Evolutionary conservation across 2,797 vertebrate species (phyloP).

Genomic region (Phataginus tetradactyla): DNA sequence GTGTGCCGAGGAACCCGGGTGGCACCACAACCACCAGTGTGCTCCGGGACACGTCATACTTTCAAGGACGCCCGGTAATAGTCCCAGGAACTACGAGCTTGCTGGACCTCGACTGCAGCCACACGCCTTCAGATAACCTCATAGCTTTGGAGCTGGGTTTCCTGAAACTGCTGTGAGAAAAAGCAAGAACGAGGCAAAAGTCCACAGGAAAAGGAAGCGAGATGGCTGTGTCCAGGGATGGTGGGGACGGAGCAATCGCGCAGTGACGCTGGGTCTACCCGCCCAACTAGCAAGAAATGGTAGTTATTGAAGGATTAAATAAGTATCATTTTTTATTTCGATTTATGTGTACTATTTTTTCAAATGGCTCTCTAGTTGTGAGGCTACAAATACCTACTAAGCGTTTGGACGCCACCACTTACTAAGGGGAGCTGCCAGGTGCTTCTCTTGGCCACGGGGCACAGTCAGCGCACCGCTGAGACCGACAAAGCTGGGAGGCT

Average conservation of each 20-base stretch:
- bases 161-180: not conserved
- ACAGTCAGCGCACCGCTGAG: too few species aligned
- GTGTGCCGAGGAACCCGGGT: not conserved
- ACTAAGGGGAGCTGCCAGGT: not conserved
- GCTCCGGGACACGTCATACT: fast-evolving
- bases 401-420: not conserved
- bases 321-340: not conserved
- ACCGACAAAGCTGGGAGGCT: not conserved
- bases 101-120: not conserved
- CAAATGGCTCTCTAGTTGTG: not conserved
- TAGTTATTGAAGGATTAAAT: not conserved
- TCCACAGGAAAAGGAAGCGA: not conserved
- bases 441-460: not conserved
- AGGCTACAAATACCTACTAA: not conserved
- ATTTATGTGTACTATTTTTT: not conserved
- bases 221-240: not conserved
- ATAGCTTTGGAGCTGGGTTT: not conserved
- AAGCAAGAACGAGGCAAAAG: too few species aligned
- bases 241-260: not conserved
- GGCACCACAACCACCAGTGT: not conserved
- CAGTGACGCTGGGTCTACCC: too few species aligned
- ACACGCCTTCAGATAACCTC: not conserved
- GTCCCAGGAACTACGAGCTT: fast-evolving
- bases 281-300: not conserved
- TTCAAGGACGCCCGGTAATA: not conserved